Base-by-base conservation (phyloP, 2,113 vertebrate species). In the Pomatorhinus ruficollis region DNA sequence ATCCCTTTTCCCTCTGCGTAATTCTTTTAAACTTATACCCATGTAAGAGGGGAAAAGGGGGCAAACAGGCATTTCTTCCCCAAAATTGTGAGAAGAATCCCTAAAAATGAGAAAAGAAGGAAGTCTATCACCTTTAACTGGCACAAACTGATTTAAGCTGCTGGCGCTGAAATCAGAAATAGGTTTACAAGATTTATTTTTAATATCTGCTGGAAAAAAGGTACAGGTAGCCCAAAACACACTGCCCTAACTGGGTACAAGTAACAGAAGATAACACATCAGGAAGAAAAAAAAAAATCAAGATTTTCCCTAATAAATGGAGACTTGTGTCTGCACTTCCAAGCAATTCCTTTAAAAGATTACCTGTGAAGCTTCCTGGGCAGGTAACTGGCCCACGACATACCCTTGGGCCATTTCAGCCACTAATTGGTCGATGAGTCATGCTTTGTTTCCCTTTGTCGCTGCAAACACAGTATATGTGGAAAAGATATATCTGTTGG, bases 371-470 rank as follows among this genome's bases (percentile, higher is more conserved):
- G 33, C 30, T 79, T 92, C 59, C 76, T 60, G 70, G 47, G 22
- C 70, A 83, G 57, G 57, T 82, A 76, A 57, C 15, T 56, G 42
- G 64, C 44, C 56, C 44, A 49, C 9, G 24, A 57, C 23, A 60
- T 17, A 47, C 15, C 50, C 69, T 52, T 50, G 68, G n/a, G 90
- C 50, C 72, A 70, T 63, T 92, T 76, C 83, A 71, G 18, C 45
- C 63, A 50, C 39, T 84, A 91, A 72, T n/a, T 93, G 61, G 69
- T 35, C 15, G 14, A 39, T 82, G 69, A 95, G 61, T 79, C 65
- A 74, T 81, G 76, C 25, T 93, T 95, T 87, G 50, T 84, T 95
- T 57, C 83, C 89, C 53, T 81, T 79, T 91, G 52, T 68, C 76
- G 47, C 57, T 76, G 80, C 35, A 95, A 85, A 86, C 82, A 80